Base-by-base conservation (phyloP, 2,113 vertebrate species). In the Podarcis raffonei region DNA sequence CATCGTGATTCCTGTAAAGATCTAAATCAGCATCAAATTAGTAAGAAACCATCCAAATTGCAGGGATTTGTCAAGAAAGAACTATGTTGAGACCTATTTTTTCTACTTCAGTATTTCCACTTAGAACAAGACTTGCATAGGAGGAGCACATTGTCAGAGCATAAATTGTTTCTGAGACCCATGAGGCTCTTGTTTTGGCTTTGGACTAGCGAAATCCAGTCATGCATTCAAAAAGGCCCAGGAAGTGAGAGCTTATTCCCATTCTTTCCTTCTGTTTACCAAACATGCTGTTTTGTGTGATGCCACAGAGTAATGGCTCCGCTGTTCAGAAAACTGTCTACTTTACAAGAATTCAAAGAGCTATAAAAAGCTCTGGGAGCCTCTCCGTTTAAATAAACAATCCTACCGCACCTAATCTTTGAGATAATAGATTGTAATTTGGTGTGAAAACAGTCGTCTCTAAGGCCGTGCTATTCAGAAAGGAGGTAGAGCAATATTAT, bases 251-350 rank as follows among this genome's bases (percentile, higher is more conserved):
- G 81, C 35, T 90, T 7, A 0, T 42, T 32, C 42, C 85, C 0
- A 1, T 93, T 95, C 78, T 87, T 86, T 86, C 5, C n/a, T n/a
- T 81, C 53, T 92, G 89, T 95, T 96, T 95, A 89, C 80, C 84
- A 91, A 96, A 94, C 90, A 89, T 9, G 15, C 3, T 30, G 69
- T 78, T 48, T 27, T 84, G 89, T 79, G 90, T 87, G 84, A 85
- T 88, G 68, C 62, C 84, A 83, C 86, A 89, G 68, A 92, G 90
- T 2, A 37, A 75, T 83, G 78, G 89, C 85, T 83, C 83, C 91
- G 92, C 80, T 37, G 74, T 48, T 81, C 84, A 76, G 89, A 85
- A 94, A 94, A 83, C 66, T 4, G 18, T 18, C 79, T 91, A 71
- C 87, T 90, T 91, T 92, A 81, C 74, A 89, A 90, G 87, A 82